These are phyloP conservation scores for Synodontis membranacea DNA, from an alignment of 2,113 vertebrate species.

Conservation along the genomic window DNA sequence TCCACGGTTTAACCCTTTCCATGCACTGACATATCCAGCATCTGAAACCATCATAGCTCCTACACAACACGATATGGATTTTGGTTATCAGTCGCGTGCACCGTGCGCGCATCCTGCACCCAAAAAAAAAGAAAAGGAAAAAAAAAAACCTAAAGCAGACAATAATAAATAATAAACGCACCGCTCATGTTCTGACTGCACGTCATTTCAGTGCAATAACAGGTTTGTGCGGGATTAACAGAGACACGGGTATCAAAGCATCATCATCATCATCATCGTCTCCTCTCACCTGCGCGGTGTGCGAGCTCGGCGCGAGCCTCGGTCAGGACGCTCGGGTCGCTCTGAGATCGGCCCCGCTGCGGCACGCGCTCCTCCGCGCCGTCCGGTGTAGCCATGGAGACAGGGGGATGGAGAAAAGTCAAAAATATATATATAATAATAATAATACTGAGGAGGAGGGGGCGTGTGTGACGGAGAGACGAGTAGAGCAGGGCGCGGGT, in stretches of 20 bases:
- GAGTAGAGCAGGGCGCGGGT: slow-evolving; percentile 66
- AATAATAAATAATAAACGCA: not conserved
- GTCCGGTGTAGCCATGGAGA: slow-evolving; percentile 83
- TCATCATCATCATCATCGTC: not conserved
- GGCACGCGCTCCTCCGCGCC: slow-evolving; percentile 79
- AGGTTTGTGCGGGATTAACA: not conserved
- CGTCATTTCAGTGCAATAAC: not conserved
- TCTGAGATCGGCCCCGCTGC: slow-evolving; percentile 88
- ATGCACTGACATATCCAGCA: not conserved
- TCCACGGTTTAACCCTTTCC: slow-evolving; percentile 3
- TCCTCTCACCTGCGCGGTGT: slow-evolving; percentile 77
- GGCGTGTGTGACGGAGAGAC: slow-evolving; percentile 11
- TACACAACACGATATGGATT: not conserved
- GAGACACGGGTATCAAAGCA: not conserved
- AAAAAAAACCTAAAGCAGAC: no score
- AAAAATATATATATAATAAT: not conserved
- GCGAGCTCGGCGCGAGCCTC: slow-evolving; percentile 75
- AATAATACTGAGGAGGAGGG: slow-evolving; percentile 42
- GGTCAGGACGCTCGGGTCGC: slow-evolving; percentile 89
- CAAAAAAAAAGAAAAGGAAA: not conserved
- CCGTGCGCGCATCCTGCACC: not conserved
- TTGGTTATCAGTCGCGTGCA: not conserved
- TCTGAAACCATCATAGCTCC: not conserved
- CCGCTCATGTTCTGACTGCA: not conserved
- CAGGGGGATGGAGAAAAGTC: slow-evolving; percentile 45